A percentile compares a stretch with the other conserved stretches of the same genome.
phyloP scores from a whole-genome alignment of 2,113 vertebrate genomes.

The Limanda limanda region DNA sequence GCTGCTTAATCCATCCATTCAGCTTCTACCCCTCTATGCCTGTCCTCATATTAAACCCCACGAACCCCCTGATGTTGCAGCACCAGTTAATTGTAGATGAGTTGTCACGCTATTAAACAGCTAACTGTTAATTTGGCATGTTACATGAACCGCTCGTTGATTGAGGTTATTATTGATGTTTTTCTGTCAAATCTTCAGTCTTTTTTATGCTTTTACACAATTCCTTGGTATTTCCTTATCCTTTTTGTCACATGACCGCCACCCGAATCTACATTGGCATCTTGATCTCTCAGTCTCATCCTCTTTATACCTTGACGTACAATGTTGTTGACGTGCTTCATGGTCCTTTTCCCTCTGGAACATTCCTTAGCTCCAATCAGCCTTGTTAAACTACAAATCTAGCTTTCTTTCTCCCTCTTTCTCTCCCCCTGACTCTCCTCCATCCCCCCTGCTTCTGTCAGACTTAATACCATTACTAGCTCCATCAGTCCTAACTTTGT shows the following conservation, averaged over 20 bases:
- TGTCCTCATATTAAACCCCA: neutral
- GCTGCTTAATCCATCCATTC: constrained; percentile 31
- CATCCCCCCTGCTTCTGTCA: constrained; percentile 50
- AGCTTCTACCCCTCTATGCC: constrained; percentile 12
- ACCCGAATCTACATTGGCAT: no score
- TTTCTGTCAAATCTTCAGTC: neutral
- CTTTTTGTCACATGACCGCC: no score
- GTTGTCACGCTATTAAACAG: no score
- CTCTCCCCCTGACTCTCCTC: constrained; percentile 11
- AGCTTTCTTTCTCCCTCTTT: constrained; percentile 3
- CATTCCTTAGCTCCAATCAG: constrained; percentile 66
- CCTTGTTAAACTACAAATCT: constrained; percentile 46
- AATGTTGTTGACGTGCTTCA: constrained; percentile 37
- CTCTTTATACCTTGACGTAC: neutral
- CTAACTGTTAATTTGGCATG: neutral
- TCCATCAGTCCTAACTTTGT: constrained; percentile 57
- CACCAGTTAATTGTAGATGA: neutral
- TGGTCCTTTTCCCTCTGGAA: constrained; percentile 38
- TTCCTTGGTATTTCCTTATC: no score
- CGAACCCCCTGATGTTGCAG: constrained; percentile 1
- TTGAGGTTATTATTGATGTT: neutral
- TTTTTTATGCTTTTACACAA: neutral
- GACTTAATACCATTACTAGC: constrained; percentile 64
- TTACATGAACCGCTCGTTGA: neutral
- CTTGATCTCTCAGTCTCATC: neutral